phyloP scores from a whole-genome alignment of 2,113 vertebrate species.

The Macrotis lagotis region DNA sequence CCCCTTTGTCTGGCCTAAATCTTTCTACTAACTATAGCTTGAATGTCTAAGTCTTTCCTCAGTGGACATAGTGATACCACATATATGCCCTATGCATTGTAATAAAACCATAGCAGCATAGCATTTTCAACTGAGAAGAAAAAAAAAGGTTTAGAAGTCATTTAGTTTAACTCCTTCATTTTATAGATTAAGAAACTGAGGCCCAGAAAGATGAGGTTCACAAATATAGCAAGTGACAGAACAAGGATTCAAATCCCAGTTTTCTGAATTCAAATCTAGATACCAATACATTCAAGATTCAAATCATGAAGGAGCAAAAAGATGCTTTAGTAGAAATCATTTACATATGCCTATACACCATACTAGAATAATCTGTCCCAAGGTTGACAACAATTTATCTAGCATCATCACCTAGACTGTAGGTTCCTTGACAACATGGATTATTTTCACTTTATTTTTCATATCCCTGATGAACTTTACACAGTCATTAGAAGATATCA shows the following conservation, averaged over 20 bases:
- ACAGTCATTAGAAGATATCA: background rate
- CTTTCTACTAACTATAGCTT: too few species aligned
- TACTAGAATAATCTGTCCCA: background rate
- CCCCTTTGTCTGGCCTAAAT: too few species aligned
- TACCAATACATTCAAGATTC: background rate
- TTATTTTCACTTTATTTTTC: background rate
- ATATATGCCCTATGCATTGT: background rate
- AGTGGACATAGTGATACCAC: background rate
- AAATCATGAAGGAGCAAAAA: background rate
- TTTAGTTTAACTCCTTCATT: too few species aligned
- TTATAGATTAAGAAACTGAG: too few species aligned
- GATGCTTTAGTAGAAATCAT: background rate
- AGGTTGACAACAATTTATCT: background rate
- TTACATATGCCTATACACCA: background rate
- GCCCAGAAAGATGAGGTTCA: too few species aligned
- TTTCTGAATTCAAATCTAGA: background rate
- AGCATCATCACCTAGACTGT: background rate
- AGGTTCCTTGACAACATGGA: background rate
- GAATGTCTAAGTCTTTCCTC: constrained; percentile 38
- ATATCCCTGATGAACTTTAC: background rate
- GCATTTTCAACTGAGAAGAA: too few species aligned
- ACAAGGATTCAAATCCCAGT: background rate
- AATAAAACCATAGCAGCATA: background rate
- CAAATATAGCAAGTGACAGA: too few species aligned
- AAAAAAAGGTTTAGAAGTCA: too few species aligned